Percentiles rank a stretch among this genome's conserved stretches.
These are phyloP conservation scores for Exephanes ischioxanthus DNA, from an alignment of 2,888 invertebrate species.

Conservation along the genomic window DNA sequence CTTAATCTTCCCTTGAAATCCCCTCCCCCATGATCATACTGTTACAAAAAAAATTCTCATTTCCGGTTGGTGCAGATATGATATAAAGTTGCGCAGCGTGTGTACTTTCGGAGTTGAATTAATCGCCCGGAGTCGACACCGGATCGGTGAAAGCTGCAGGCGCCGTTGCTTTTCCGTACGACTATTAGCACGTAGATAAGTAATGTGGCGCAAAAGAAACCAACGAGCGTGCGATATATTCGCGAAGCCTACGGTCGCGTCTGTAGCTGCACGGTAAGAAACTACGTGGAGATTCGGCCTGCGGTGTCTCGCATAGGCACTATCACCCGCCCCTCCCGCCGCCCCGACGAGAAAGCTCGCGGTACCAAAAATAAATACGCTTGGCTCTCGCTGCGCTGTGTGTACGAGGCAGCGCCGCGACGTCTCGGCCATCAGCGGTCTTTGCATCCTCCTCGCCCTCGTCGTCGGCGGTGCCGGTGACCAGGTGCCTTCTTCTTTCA, in stretches of 20 bases:
- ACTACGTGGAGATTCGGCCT: slow-evolving; percentile 56
- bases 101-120: neutral
- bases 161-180: slow-evolving; percentile 42
- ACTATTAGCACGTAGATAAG: slow-evolving; percentile 32
- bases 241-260: slow-evolving; percentile 12
- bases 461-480: slow-evolving; percentile 40
- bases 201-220: slow-evolving; percentile 39
- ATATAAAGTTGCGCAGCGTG: neutral
- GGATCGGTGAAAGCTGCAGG: slow-evolving; percentile 54
- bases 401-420: slow-evolving; percentile 66
- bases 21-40: no score
- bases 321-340: slow-evolving; percentile 17
- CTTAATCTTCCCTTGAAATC: no score
- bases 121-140: slow-evolving; percentile 18
- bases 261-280: slow-evolving; percentile 10
- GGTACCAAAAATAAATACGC: slow-evolving; percentile 68
- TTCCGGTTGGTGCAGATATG: neutral
- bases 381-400: slow-evolving; percentile 59
- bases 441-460: slow-evolving; percentile 46
- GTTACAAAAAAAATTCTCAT: no score
- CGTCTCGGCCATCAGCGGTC: slow-evolving; percentile 66
- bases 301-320: slow-evolving; percentile 37
- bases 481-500: slow-evolving; percentile 36
- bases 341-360: slow-evolving; percentile 65
- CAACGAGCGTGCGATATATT: slow-evolving; percentile 12